These are phyloP conservation scores for Ptychoptera contaminata DNA, from an alignment of 2,888 invertebrate species.

Conservation along the genomic window DNA sequence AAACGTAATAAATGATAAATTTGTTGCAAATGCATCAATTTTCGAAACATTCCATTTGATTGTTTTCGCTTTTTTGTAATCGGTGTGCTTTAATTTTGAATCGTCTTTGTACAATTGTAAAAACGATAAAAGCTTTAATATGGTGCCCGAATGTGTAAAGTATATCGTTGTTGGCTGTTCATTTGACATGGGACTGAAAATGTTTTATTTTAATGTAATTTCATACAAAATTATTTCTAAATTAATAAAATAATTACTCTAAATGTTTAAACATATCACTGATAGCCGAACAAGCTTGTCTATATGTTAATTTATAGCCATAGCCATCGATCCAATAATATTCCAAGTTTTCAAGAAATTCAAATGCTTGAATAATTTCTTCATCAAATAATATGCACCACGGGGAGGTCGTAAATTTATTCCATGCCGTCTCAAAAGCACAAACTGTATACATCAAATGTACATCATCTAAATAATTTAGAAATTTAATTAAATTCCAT, in stretches of 20 bases:
- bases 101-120: constrained; percentile 56
- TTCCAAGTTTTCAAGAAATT: constrained; percentile 61
- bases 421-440: constrained; percentile 73
- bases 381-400: constrained; percentile 64
- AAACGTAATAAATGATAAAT: constrained; percentile 59
- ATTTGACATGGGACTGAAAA: constrained; percentile 16
- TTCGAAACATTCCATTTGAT: constrained; percentile 39
- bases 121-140: constrained; percentile 58
- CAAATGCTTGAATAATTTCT: constrained; percentile 43
- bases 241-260: constrained; percentile 35
- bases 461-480: constrained; percentile 38
- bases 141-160: constrained; percentile 70
- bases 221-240: neutral
- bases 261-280: constrained; percentile 53
- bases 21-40: constrained; percentile 67
- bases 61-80: constrained; percentile 30
- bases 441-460: constrained; percentile 56
- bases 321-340: constrained; percentile 75
- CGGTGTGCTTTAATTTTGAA: constrained; percentile 39
- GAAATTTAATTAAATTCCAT: constrained; percentile 8
- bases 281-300: constrained; percentile 60
- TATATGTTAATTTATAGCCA: constrained; percentile 52
- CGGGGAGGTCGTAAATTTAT: constrained; percentile 43
- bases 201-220: neutral
- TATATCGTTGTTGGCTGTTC: constrained; percentile 43